These are phyloP conservation scores for Oncopodura yosiiana DNA, from an alignment of 1,140 invertebrate genomes.

Conservation along the genomic window DNA sequence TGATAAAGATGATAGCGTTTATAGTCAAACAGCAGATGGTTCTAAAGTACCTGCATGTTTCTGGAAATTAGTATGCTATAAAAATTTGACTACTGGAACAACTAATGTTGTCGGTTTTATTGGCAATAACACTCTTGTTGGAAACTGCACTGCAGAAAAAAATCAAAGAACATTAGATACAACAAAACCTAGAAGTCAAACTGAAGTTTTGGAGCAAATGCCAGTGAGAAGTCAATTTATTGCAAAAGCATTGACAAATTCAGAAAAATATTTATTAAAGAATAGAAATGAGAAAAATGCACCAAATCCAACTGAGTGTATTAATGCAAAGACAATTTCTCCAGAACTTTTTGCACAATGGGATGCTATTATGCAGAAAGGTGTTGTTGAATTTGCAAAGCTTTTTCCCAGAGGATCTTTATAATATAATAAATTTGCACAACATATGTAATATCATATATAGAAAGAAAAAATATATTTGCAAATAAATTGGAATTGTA, in stretches of 20 bases:
- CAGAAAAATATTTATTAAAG: neutral
- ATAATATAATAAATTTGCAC: too few species aligned
- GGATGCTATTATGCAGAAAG: too few species aligned
- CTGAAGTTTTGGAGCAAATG: constrained; percentile 8
- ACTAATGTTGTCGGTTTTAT: constrained; percentile 17
- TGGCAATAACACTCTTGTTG: constrained; percentile 8
- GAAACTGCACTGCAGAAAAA: neutral
- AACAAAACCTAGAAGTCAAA: constrained; percentile 3
- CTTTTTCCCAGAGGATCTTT: too few species aligned
- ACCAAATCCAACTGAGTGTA: neutral
- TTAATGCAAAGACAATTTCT: neutral
- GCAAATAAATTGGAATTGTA: too few species aligned
- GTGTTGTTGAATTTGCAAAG: too few species aligned
- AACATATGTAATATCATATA: too few species aligned
- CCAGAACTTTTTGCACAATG: constrained; percentile 4
- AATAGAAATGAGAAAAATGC: neutral
- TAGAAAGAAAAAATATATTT: too few species aligned
- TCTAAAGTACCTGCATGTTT: constrained; percentile 6
- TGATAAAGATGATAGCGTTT: neutral
- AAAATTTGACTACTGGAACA: neutral
- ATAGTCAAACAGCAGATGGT: constrained; percentile 1
- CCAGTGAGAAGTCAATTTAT: neutral
- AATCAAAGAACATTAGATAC: neutral
- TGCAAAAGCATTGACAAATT: constrained; percentile 8
- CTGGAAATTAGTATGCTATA: constrained; percentile 23